Evolutionary conservation across 2,113 vertebrate genomes (phyloP).

Genomic region (Pterocles burchelli): DNA sequence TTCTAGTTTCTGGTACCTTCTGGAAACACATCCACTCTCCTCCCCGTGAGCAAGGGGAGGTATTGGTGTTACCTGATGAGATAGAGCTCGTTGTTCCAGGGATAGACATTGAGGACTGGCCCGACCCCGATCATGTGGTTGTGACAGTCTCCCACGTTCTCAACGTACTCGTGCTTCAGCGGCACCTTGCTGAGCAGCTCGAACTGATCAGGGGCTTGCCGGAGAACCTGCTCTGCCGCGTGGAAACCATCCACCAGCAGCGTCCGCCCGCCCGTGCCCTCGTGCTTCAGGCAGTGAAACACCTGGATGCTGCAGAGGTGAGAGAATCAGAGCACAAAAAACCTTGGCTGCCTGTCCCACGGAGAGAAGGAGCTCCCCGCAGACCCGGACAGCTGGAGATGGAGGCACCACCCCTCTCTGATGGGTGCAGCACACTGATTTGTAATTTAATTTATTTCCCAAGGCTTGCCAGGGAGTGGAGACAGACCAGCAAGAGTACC

Average conservation of each 20-base stretch:
- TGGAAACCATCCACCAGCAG: conserved; percentile 92
- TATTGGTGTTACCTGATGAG: conserved; percentile 79
- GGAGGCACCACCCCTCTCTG: not conserved
- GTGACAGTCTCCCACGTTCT: conserved; percentile 77
- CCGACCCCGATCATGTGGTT: conserved; percentile 91
- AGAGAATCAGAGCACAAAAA: not conserved
- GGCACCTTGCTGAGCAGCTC: conserved; percentile 86
- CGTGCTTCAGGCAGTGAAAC: conserved; percentile 92
- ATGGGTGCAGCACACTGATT: not conserved
- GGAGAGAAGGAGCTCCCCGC: fast-evolving
- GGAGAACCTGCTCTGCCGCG: conserved; percentile 83
- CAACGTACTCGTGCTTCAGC: conserved; percentile 88
- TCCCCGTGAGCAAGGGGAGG: not conserved
- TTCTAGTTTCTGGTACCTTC: fast-evolving
- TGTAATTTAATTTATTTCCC: too few relatives aligned
- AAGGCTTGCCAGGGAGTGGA: not conserved
- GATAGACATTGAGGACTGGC: conserved; percentile 86
- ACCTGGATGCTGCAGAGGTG: conserved; percentile 84
- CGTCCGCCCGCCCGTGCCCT: conserved; percentile 89
- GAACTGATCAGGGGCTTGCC: conserved; percentile 78
- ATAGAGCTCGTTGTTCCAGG: conserved; percentile 94
- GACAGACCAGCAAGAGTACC: not conserved
- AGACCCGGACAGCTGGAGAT: fast-evolving
- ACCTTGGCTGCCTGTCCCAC: not conserved
- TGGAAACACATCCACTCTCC: not conserved